Base-by-base conservation (phyloP, 2,797 vertebrate species). In the Oreochromis grahami region DNA sequence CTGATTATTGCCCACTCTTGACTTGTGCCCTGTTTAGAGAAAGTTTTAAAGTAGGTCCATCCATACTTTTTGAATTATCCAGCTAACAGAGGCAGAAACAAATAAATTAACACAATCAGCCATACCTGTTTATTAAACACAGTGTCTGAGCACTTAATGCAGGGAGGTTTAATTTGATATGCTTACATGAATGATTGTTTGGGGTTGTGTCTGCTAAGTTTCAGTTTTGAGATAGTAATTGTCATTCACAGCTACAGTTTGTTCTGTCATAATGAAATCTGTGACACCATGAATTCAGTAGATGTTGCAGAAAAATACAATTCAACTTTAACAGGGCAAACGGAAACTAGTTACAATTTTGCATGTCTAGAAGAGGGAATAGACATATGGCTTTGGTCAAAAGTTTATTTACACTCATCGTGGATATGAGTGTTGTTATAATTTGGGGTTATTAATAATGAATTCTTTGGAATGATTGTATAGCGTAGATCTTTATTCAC, bases 321-420 rank as follows among this genome's bases (percentile, higher is more conserved):
- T 45, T 45, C 1, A 45, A 1, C 38, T 68, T 68, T 3, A 45
- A 29, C 41, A 29, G 41, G 21, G 5, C 14, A 45, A 45, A 45
- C 2, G 2, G 21, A 14, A 45, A 21, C 38, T 7, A 15, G 41
- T 0, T 45, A 45, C 10, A 0, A 45, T 45, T 70, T 43, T 45
- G 19, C 5, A 68, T 41, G 12, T 24, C 1, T 36, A 26, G 8
- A 43, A 41, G 12, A 41, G 36, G 36, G 36, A 68, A 68, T 0
- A 0, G 1, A 65, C 60, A 21, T 2, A 14, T 1, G 1, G 60
- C n/a, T 65, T 21, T 38, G 19, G 11, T 65, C 60, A 14, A 38
- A 65, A 38, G 34, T 38, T 65, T 38, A 21, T 21, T 21, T 65
- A 2, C 34, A 0, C 60, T 65, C 60, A 65, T 65, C 19, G 0